phyloP scores from a whole-genome alignment of 2,888 invertebrate species.

The Strigamia maritima region DNA sequence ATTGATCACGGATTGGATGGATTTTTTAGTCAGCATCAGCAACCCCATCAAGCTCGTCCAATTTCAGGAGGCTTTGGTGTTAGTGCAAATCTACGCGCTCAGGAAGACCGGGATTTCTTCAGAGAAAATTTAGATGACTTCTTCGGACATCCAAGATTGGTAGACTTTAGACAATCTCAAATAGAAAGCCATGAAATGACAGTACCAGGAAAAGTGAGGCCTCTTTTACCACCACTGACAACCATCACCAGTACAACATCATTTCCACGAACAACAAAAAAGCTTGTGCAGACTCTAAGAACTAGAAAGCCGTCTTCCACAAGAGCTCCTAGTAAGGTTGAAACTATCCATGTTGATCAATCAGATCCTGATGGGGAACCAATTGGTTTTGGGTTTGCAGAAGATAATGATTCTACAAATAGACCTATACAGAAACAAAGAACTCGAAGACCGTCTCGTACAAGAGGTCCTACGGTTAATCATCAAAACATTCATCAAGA shows the following conservation, averaged over 20 bases:
- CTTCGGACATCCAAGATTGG: not conserved
- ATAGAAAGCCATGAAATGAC: not conserved
- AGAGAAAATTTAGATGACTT: slow-evolving; percentile 35
- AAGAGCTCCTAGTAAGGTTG: not conserved
- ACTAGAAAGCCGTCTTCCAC: not conserved
- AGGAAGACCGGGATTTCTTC: not conserved
- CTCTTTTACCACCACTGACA: not conserved
- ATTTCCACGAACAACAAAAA: not conserved
- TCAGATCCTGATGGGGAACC: not conserved
- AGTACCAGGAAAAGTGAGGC: not conserved
- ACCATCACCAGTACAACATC: not conserved
- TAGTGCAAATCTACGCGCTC: not conserved
- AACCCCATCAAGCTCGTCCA: not conserved
- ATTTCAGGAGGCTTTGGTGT: not conserved
- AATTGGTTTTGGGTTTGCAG: not conserved
- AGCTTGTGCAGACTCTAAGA: not conserved
- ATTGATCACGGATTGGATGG: not conserved
- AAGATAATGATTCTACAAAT: not conserved
- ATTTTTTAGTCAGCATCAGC: not conserved
- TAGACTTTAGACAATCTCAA: not conserved
- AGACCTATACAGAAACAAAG: too few relatives aligned
- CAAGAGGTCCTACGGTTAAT: too few relatives aligned
- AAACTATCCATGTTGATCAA: too few relatives aligned
- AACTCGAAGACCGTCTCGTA: too few relatives aligned
- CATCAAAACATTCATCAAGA: too few relatives aligned